Conservation (phyloP, 1,140 invertebrate species). For the Telenomus remus region DNA sequence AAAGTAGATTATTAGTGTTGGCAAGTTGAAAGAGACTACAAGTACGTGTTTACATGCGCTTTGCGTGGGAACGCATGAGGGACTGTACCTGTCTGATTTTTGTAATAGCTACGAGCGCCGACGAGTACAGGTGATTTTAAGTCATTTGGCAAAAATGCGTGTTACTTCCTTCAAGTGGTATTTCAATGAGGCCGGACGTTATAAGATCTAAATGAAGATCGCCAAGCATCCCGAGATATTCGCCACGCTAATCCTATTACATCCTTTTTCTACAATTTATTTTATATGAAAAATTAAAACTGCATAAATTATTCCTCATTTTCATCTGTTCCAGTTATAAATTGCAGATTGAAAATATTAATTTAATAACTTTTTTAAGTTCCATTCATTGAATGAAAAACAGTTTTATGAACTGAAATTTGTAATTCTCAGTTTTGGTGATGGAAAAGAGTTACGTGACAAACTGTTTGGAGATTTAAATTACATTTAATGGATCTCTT, state of each 20-base stretch:
- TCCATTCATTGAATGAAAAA: too few species aligned
- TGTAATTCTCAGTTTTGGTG: too few species aligned
- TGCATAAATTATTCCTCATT: too few species aligned
- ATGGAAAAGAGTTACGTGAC: too few species aligned
- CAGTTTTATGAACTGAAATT: too few species aligned
- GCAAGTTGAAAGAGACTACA: constrained; percentile 41
- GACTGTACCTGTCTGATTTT: constrained; percentile 50
- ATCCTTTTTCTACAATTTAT: too few species aligned
- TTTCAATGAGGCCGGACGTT: constrained; percentile 38
- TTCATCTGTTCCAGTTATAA: too few species aligned
- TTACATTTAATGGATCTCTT: too few species aligned
- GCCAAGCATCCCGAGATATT: not conserved
- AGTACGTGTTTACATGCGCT: constrained; percentile 44
- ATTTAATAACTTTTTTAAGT: too few species aligned
- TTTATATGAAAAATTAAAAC: too few species aligned
- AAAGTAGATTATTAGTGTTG: constrained; percentile 45
- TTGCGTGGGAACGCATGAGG: constrained; percentile 50
- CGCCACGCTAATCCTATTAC: not conserved
- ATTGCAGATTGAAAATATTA: too few species aligned
- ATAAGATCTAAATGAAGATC: constrained; percentile 27
- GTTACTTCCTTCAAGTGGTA: constrained; percentile 41
- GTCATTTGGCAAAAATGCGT: constrained; percentile 45
- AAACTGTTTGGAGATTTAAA: too few species aligned
- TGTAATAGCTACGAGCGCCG: constrained; percentile 48
- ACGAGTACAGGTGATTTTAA: constrained; percentile 52